Conservation (phyloP, 2,113 vertebrate species). For the Syngnathoides biaculeatus region DNA sequence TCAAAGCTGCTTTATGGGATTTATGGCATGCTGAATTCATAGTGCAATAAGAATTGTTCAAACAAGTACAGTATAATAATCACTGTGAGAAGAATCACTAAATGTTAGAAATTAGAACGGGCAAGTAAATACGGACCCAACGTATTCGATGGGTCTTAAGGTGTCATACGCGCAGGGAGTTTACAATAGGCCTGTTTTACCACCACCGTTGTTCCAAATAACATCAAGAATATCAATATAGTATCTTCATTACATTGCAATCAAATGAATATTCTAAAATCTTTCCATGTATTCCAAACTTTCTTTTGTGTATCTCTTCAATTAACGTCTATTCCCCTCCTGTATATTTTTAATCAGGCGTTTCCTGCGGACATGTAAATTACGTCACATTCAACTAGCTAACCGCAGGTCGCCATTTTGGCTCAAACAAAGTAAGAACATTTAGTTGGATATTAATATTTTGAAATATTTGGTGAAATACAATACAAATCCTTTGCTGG, state of each 20-base stretch:
- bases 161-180: background rate
- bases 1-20: background rate
- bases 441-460: conserved; percentile 4
- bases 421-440: conserved; percentile 76
- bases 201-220: background rate
- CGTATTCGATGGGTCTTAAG: background rate
- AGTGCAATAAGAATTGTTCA: background rate
- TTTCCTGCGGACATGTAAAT: conserved; percentile 3
- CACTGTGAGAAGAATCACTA: background rate
- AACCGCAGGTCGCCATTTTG: conserved; percentile 73
- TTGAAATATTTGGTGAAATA: background rate
- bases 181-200: background rate
- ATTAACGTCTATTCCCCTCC: background rate
- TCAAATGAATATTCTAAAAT: no score
- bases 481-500: background rate
- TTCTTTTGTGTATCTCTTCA: fast-evolving
- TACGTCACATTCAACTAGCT: conserved; percentile 37
- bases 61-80: background rate
- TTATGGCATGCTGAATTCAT: background rate
- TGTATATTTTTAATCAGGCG: conserved; percentile 42
- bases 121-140: background rate
- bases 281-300: background rate
- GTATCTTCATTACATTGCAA: background rate
- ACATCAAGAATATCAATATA: background rate
- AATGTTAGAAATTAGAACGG: background rate